A percentile compares a stretch with the other conserved stretches of the same genome.
Conservation (phyloP, 2,888 invertebrate species). For the Heteromyza rotundicornis region DNA sequence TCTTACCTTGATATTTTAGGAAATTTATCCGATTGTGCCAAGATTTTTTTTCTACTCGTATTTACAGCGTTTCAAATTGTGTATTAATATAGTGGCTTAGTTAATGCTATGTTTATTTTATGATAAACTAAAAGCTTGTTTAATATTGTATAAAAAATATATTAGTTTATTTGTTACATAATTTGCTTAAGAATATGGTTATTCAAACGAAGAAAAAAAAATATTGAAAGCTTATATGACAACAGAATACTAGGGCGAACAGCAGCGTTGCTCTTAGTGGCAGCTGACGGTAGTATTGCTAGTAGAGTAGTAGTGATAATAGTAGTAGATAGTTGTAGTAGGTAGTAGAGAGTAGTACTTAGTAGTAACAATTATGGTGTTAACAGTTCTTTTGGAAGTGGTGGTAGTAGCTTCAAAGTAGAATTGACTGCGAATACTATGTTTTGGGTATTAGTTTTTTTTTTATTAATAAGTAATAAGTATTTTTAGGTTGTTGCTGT, state of each 20-base stretch:
- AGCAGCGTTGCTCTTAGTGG: slow-evolving; percentile 26
- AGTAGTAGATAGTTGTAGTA: slow-evolving; percentile 37
- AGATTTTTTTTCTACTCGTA: too few species aligned
- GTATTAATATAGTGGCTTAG: background rate
- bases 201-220: background rate
- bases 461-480: slow-evolving; percentile 15
- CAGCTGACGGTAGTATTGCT: slow-evolving; percentile 11
- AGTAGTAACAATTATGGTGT: slow-evolving; percentile 5
- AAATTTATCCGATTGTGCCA: too few species aligned
- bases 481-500: slow-evolving; percentile 15
- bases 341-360: slow-evolving; percentile 14
- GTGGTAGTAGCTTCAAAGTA: slow-evolving; percentile 4
- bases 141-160: slow-evolving; percentile 1
- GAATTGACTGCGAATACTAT: slow-evolving; percentile 11
- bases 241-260: slow-evolving; percentile 46
- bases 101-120: slow-evolving; percentile 16
- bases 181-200: background rate
- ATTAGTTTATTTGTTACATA: slow-evolving; percentile 16
- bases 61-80: background rate
- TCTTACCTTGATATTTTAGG: too few species aligned
- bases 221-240: slow-evolving; percentile 50
- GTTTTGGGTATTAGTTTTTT: slow-evolving; percentile 13
- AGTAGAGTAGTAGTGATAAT: slow-evolving; percentile 28
- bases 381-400: slow-evolving; percentile 1
- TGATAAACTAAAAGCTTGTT: slow-evolving; percentile 9